Evolutionary conservation across 2,888 invertebrate genomes (phyloP).

Genomic region (Priocnemis perturbator): DNA sequence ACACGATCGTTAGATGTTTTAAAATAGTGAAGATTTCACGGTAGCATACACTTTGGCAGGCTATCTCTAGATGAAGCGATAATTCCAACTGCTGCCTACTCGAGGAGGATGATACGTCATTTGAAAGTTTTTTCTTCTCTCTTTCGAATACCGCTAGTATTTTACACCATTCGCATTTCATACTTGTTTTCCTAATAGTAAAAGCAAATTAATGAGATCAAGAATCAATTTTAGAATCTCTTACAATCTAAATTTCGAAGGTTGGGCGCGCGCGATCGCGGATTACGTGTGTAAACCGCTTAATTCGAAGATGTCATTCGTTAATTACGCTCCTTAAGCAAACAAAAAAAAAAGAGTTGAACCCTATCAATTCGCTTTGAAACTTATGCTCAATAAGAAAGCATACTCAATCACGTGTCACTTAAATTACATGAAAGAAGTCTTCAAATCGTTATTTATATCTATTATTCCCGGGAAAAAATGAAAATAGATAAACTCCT

Average conservation of each 20-base stretch:
- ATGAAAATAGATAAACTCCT: not conserved
- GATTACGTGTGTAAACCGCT: not conserved
- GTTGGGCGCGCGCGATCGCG: constrained; percentile 1
- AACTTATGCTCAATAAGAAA: constrained; percentile 32
- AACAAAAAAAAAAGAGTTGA: constrained; percentile 13
- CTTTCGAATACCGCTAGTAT: constrained; percentile 2
- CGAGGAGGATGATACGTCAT: too few relatives aligned
- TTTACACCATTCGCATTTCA: constrained; percentile 29
- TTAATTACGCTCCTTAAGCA: constrained; percentile 33
- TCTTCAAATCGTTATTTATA: constrained; percentile 11
- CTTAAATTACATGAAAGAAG: constrained; percentile 44
- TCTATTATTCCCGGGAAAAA: not conserved
- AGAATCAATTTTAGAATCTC: constrained; percentile 53
- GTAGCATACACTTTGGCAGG: too few relatives aligned
- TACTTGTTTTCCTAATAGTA: constrained; percentile 47
- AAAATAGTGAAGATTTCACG: too few relatives aligned
- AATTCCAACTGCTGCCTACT: too few relatives aligned
- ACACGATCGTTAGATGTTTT: too few relatives aligned
- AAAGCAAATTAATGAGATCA: constrained; percentile 59
- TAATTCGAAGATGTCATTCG: constrained; percentile 36
- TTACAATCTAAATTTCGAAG: constrained; percentile 42
- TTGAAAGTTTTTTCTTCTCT: not conserved
- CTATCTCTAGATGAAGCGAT: too few relatives aligned
- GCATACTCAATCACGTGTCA: constrained; percentile 53
- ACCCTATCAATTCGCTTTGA: constrained; percentile 10